Evolutionary conservation across 2,888 invertebrate genomes (phyloP).

Genomic region (Apamea epomidion): DNA sequence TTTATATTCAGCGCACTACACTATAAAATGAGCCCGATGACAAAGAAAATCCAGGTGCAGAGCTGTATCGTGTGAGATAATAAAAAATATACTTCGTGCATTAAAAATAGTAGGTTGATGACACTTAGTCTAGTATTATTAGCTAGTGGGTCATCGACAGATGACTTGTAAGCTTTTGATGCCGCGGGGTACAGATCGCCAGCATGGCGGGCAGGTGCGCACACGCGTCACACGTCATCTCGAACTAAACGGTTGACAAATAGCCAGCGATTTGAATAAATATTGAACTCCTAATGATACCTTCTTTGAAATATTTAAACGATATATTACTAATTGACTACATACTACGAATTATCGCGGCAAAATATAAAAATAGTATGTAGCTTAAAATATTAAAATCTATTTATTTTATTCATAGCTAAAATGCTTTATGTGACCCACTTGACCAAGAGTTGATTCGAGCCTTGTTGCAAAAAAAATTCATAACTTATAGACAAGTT

Average conservation of each 20-base stretch:
- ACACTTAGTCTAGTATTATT: conserved; percentile 60
- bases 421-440: conserved; percentile 32
- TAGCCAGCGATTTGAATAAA: conserved; percentile 34
- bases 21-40: conserved; percentile 17
- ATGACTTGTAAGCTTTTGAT: conserved; percentile 47
- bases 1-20: not conserved
- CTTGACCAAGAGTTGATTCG: conserved; percentile 68
- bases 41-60: conserved; percentile 42
- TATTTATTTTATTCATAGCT: conserved; percentile 53
- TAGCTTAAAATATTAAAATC: conserved; percentile 27
- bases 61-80: conserved; percentile 19
- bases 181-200: conserved; percentile 58
- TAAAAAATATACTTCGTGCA: conserved; percentile 42
- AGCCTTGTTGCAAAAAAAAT: conserved; percentile 72
- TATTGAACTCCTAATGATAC: conserved; percentile 25
- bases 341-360: not conserved
- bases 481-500: conserved; percentile 66
- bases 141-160: conserved; percentile 64
- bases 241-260: conserved; percentile 58
- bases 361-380: conserved; percentile 16
- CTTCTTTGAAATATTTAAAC: conserved; percentile 25
- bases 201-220: conserved; percentile 56
- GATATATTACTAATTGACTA: conserved; percentile 25
- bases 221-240: conserved; percentile 44
- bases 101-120: conserved; percentile 63